Percentiles rank a stretch among this genome's conserved stretches.
These are phyloP conservation scores for Epirrhoe tristata DNA, from an alignment of 2,888 invertebrate species.

Conservation along the genomic window DNA sequence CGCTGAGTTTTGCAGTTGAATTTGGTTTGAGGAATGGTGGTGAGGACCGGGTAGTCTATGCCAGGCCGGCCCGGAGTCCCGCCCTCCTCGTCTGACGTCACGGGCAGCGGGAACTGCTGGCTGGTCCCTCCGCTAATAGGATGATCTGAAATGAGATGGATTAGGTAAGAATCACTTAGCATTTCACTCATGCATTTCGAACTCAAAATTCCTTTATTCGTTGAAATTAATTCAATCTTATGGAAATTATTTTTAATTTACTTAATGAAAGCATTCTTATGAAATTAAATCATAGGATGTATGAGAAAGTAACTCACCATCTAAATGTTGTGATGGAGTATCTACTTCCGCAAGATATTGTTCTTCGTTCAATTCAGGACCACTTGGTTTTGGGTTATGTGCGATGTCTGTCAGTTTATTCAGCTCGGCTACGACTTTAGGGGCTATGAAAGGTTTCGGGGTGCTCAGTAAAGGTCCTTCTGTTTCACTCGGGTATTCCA, in stretches of 20 bases:
- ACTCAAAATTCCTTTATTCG: neutral
- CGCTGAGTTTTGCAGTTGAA: constrained; percentile 94
- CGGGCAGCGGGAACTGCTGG: constrained; percentile 72
- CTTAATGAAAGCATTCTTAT: too few relatives aligned
- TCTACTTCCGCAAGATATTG: constrained; percentile 70
- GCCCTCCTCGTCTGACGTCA: constrained; percentile 83
- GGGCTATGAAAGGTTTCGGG: constrained; percentile 68
- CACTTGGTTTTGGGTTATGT: constrained; percentile 36
- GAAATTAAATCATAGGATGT: neutral
- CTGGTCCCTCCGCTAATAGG: constrained; percentile 60
- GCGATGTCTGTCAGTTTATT: constrained; percentile 23
- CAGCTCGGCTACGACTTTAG: constrained; percentile 44
- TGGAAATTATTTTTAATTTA: neutral
- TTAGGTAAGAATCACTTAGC: neutral
- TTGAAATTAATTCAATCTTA: neutral
- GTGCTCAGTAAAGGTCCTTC: constrained; percentile 69
- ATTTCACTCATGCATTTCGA: neutral
- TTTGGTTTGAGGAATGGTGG: constrained; percentile 90
- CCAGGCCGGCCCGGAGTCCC: constrained; percentile 89
- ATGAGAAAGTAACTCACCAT: constrained; percentile 60
- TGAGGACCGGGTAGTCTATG: constrained; percentile 92
- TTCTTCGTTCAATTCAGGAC: constrained; percentile 66
- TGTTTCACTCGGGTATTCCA: constrained; percentile 69
- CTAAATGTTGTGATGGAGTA: constrained; percentile 75
- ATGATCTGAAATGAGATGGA: constrained; percentile 53